A percentile compares a stretch with the other conserved stretches of the same genome.
phyloP scores from a whole-genome alignment of 2,797 vertebrate species.

The Vespertilio murinus region DNA sequence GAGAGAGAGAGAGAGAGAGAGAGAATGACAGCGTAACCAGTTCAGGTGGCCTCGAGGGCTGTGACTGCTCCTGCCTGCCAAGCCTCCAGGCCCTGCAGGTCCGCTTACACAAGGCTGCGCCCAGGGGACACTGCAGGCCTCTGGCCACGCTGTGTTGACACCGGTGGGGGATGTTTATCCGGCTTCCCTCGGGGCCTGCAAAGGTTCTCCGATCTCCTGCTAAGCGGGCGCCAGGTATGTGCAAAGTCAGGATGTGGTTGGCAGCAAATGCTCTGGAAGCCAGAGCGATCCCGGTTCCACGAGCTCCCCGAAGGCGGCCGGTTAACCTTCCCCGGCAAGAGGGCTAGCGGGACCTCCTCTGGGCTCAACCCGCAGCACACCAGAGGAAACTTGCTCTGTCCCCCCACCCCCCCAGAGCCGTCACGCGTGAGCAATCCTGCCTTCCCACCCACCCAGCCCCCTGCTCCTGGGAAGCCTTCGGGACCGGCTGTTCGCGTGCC shows the following conservation, averaged over 20 bases:
- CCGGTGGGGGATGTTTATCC: background rate
- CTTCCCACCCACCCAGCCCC: conserved; percentile 58
- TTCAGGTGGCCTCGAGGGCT: background rate
- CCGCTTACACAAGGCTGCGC: background rate
- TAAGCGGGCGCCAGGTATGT: conserved; percentile 41
- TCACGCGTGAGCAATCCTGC: conserved; percentile 65
- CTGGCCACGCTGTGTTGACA: background rate
- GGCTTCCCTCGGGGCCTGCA: background rate
- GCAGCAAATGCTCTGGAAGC: conserved; percentile 6
- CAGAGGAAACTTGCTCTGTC: conserved; percentile 54
- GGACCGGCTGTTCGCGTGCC: conserved; percentile 30
- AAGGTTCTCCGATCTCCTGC: conserved; percentile 1
- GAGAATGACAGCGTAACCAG: conserved; percentile 1
- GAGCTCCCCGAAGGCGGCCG: background rate
- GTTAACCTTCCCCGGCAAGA: background rate
- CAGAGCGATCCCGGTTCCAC: background rate
- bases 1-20: no score
- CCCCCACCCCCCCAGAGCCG: conserved; percentile 2
- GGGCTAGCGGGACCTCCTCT: background rate
- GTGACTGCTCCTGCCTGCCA: background rate
- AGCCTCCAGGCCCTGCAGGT: background rate
- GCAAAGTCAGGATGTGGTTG: conserved; percentile 41
- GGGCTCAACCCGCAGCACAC: conserved; percentile 59
- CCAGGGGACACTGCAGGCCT: background rate
- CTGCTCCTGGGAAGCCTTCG: conserved; percentile 37